These are phyloP conservation scores for Philereme vetulata DNA, from an alignment of 2,888 invertebrate genomes.

Conservation along the genomic window DNA sequence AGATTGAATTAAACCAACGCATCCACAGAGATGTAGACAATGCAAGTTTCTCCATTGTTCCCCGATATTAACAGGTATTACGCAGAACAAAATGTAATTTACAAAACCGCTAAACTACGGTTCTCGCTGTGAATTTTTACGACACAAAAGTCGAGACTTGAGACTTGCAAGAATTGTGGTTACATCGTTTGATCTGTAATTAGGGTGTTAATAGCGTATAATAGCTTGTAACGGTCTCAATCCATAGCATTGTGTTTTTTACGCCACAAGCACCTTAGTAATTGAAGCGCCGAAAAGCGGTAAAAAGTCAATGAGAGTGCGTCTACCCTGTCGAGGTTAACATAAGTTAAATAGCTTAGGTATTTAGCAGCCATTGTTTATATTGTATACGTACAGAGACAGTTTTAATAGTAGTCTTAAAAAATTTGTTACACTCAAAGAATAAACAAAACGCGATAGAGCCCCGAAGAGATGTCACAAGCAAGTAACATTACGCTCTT, in stretches of 20 bases:
- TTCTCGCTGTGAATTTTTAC: slow-evolving; percentile 63
- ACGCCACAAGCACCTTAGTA: slow-evolving; percentile 54
- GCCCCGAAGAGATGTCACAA: too few species aligned
- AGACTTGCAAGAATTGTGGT: slow-evolving; percentile 73
- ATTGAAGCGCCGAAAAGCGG: slow-evolving; percentile 46
- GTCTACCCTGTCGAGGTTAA: slow-evolving; percentile 44
- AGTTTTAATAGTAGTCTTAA: too few species aligned
- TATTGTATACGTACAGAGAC: too few species aligned
- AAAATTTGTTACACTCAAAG: too few species aligned
- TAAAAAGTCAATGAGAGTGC: slow-evolving; percentile 54
- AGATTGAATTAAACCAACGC: slow-evolving; percentile 16
- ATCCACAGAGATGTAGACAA: slow-evolving; percentile 31
- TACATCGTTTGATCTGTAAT: slow-evolving; percentile 77
- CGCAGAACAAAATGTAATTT: slow-evolving; percentile 63
- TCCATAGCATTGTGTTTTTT: slow-evolving; percentile 71
- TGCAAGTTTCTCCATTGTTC: slow-evolving; percentile 36
- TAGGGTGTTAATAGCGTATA: slow-evolving; percentile 74
- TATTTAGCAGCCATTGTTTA: not conserved
- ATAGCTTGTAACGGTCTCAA: slow-evolving; percentile 75
- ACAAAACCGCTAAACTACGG: slow-evolving; percentile 66
- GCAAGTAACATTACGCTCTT: too few species aligned
- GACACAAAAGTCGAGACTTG: slow-evolving; percentile 71
- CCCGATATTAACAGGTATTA: slow-evolving; percentile 38
- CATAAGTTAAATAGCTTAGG: slow-evolving; percentile 7
- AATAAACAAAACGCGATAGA: too few species aligned